Percentiles rank a stretch among this genome's conserved stretches.
Conservation (phyloP, 2,888 invertebrate genomes). For the Brachycybe producta region DNA sequence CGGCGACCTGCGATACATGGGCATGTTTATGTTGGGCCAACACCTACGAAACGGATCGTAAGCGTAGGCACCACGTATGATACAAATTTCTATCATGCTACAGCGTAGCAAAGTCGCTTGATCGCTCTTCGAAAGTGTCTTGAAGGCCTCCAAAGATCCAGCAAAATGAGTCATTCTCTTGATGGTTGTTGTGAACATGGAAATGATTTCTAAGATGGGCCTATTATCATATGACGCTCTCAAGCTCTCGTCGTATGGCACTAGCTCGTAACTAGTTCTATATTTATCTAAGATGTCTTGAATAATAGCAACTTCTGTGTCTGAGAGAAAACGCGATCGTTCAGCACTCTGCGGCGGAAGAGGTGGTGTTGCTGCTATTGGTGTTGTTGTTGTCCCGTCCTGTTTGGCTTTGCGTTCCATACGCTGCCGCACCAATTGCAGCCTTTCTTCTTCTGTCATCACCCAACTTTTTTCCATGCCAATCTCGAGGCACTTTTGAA, state of each 20-base stretch:
- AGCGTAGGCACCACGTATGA: slow-evolving; percentile 35
- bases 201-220: slow-evolving; percentile 18
- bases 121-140: slow-evolving; percentile 24
- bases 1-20: slow-evolving; percentile 26
- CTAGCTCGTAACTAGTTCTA: slow-evolving; percentile 20
- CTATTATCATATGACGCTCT: background rate
- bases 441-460: slow-evolving; percentile 33
- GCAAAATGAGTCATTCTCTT: slow-evolving; percentile 29
- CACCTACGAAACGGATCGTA: slow-evolving; percentile 31
- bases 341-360: too few species aligned
- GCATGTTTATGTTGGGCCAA: slow-evolving; percentile 26
- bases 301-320: background rate
- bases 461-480: slow-evolving; percentile 37
- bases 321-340: too few species aligned
- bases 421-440: slow-evolving; percentile 26
- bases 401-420: slow-evolving; percentile 21
- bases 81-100: slow-evolving; percentile 37
- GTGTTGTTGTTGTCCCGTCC: too few species aligned
- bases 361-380: too few species aligned
- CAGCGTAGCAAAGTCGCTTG: slow-evolving; percentile 30
- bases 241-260: slow-evolving; percentile 16
- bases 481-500: slow-evolving; percentile 31
- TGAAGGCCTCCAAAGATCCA: slow-evolving; percentile 27
- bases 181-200: slow-evolving; percentile 16
- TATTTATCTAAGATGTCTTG: slow-evolving; percentile 16